These are phyloP conservation scores for Pemphredon lugubris DNA, from an alignment of 2,888 invertebrate genomes.

Conservation along the genomic window DNA sequence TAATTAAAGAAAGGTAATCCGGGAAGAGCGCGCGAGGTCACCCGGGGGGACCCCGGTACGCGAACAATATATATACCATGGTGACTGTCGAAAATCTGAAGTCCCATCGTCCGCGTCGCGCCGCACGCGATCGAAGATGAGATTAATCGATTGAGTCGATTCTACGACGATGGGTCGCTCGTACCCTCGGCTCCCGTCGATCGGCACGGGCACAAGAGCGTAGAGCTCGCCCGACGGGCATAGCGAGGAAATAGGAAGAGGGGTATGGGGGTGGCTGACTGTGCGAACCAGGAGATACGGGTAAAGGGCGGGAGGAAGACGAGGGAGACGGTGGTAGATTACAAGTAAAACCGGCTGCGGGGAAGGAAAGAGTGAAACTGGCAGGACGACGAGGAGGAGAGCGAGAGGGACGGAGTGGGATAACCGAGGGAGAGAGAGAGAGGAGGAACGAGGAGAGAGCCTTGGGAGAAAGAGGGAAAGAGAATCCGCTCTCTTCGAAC, in stretches of 20 bases:
- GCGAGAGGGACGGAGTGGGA: conserved; percentile 3
- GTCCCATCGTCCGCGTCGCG: too few relatives aligned
- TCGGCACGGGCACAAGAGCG: conserved; percentile 23
- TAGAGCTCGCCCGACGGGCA: too few relatives aligned
- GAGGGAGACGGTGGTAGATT: conserved; percentile 27
- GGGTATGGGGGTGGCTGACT: conserved; percentile 23
- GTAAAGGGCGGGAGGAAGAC: conserved; percentile 15
- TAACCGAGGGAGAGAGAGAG: neutral
- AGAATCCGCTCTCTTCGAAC: neutral
- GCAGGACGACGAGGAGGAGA: conserved; percentile 10
- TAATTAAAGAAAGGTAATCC: too few relatives aligned
- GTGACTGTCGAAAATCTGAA: too few relatives aligned
- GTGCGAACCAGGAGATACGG: conserved; percentile 22
- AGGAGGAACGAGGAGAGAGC: neutral
- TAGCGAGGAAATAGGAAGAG: conserved; percentile 10
- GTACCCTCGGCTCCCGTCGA: conserved; percentile 20
- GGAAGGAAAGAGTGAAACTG: conserved; percentile 29
- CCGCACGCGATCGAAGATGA: too few relatives aligned
- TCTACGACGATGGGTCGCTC: too few relatives aligned
- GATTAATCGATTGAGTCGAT: too few relatives aligned
- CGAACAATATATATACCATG: too few relatives aligned
- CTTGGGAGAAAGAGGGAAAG: conserved; percentile 5
- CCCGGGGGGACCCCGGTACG: too few relatives aligned
- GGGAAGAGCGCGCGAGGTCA: too few relatives aligned
- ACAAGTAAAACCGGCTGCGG: conserved; percentile 46